A percentile compares a stretch with the other conserved stretches of the same genome.
Conservation (phyloP, 1,140 invertebrate genomes). For the Hirudo medicinalis region DNA sequence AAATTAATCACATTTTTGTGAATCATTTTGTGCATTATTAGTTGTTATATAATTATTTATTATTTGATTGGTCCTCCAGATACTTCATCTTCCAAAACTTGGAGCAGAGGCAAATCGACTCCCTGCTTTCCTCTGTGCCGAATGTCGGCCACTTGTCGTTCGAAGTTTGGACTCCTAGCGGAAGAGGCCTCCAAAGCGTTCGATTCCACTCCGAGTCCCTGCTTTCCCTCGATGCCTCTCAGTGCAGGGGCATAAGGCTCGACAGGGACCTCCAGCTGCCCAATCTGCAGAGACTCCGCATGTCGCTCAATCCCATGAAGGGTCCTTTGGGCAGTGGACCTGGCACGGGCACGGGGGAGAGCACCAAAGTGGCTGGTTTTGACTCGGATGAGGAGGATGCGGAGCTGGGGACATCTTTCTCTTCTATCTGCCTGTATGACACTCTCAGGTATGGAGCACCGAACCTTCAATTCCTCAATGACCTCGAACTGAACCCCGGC, state of each 20-base stretch:
- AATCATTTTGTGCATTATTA: too few species aligned
- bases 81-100: conserved; percentile 34
- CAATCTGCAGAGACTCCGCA: conserved; percentile 27
- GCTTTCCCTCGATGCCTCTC: conserved; percentile 33
- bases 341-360: conserved; percentile 21
- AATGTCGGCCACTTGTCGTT: conserved; percentile 27
- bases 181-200: conserved; percentile 28
- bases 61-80: not conserved
- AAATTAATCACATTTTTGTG: too few species aligned
- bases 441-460: conserved; percentile 30
- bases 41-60: too few species aligned
- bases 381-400: conserved; percentile 1
- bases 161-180: conserved; percentile 37
- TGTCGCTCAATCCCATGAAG: conserved; percentile 31
- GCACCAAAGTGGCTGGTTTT: not conserved
- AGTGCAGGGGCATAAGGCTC: conserved; percentile 34
- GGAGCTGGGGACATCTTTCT: not conserved
- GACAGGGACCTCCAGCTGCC: conserved; percentile 29
- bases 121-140: conserved; percentile 27
- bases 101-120: conserved; percentile 28
- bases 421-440: conserved; percentile 30
- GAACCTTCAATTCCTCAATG: conserved; percentile 30
- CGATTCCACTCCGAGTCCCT: conserved; percentile 28
- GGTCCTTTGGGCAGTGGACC: conserved; percentile 30
- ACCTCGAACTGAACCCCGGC: conserved; percentile 29